These are phyloP conservation scores for Nasonia oneida DNA, from an alignment of 2,888 invertebrate genomes.

Conservation along the genomic window DNA sequence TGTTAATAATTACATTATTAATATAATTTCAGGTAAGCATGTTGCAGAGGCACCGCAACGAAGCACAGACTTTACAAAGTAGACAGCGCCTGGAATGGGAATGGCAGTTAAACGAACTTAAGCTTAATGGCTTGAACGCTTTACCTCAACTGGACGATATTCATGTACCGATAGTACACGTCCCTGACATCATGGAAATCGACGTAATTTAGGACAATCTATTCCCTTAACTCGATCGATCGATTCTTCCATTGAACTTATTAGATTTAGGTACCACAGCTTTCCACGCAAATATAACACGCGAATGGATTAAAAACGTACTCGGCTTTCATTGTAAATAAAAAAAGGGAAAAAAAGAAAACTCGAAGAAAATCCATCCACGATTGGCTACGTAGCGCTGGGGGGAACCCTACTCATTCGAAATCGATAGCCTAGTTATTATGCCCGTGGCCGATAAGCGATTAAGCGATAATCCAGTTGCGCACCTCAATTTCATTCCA, in stretches of 20 bases:
- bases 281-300: too few relatives aligned
- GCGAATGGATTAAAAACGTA: too few relatives aligned
- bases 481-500: slow-evolving; percentile 25
- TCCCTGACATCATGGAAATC: slow-evolving; percentile 85
- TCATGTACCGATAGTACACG: slow-evolving; percentile 96
- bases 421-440: slow-evolving; percentile 40
- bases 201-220: too few relatives aligned
- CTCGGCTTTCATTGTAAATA: too few relatives aligned
- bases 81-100: slow-evolving; percentile 98
- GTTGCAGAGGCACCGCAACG: slow-evolving; percentile 95
- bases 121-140: slow-evolving; percentile 91
- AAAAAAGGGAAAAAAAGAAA: too few relatives aligned
- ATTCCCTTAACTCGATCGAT: too few relatives aligned
- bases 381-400: background rate
- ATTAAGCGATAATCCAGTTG: slow-evolving; percentile 45
- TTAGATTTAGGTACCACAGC: too few relatives aligned
- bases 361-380: background rate
- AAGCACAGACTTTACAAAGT: slow-evolving; percentile 96
- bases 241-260: too few relatives aligned
- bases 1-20: background rate
- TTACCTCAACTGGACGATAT: slow-evolving; percentile 91
- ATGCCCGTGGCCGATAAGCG: slow-evolving; percentile 45
- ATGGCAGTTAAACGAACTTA: slow-evolving; percentile 94
- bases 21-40: slow-evolving; percentile 87
- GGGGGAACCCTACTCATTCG: background rate